These are phyloP conservation scores for Heliothis virescens DNA, from an alignment of 1,140 invertebrate species.

Conservation along the genomic window DNA sequence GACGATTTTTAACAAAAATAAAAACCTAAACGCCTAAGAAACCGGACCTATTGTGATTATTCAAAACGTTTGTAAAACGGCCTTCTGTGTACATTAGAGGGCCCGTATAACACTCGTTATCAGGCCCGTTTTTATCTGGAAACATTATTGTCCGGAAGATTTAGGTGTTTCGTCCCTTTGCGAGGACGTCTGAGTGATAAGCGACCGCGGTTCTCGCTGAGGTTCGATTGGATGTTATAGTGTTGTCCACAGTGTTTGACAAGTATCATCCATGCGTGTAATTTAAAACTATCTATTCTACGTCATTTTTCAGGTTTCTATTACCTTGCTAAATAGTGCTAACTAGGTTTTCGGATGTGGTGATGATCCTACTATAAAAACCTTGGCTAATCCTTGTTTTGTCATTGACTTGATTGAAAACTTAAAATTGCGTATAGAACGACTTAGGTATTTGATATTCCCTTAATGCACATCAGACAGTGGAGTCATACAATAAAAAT, in stretches of 20 bases:
- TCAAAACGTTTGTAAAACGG: slow-evolving; percentile 46
- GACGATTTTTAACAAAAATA: background rate
- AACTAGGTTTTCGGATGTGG: no score
- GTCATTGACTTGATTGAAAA: background rate
- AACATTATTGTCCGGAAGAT: slow-evolving; percentile 53
- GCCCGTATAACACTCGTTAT: slow-evolving; percentile 52
- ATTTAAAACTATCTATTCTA: no score
- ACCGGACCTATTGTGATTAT: slow-evolving; percentile 35
- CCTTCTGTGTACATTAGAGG: slow-evolving; percentile 45
- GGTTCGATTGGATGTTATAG: no score
- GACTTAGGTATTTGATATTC: no score
- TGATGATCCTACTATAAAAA: no score
- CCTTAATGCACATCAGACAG: no score
- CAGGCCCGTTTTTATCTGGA: slow-evolving; percentile 50
- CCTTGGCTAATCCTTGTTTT: no score
- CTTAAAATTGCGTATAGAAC: background rate
- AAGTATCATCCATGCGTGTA: no score
- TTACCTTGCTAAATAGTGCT: no score
- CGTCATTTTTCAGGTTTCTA: no score
- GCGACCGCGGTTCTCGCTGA: background rate
- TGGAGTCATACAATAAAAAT: no score
- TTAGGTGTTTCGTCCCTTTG: slow-evolving; percentile 51
- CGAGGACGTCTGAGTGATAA: background rate
- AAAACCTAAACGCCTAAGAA: slow-evolving; percentile 10
- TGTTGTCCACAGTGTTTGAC: no score